A percentile compares a stretch with the other conserved stretches of the same genome.
These are phyloP conservation scores for Eucriotettix oculatus DNA, from an alignment of 2,888 invertebrate genomes.

Conservation along the genomic window DNA sequence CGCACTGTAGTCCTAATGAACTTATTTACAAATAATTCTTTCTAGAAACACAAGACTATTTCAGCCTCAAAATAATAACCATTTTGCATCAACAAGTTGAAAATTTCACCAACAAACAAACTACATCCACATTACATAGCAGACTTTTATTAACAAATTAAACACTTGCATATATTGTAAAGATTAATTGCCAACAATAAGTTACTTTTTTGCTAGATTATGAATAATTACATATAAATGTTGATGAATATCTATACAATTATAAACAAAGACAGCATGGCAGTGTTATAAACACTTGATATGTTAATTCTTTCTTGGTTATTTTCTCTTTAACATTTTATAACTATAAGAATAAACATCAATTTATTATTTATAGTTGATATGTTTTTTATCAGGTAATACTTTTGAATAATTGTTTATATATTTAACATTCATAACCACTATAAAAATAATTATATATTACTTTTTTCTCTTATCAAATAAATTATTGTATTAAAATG, in stretches of 20 bases:
- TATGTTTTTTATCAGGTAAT: not conserved
- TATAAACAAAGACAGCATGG: not conserved
- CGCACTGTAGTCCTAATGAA: conserved; percentile 20
- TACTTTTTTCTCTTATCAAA: no score
- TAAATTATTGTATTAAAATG: no score
- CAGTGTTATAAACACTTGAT: no score
- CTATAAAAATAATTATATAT: not conserved
- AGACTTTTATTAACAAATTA: not conserved
- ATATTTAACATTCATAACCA: not conserved
- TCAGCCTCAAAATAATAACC: not conserved
- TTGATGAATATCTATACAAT: not conserved
- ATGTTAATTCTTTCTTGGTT: not conserved
- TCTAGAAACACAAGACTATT: not conserved
- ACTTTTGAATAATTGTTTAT: not conserved
- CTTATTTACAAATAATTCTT: conserved; percentile 9
- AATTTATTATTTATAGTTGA: not conserved
- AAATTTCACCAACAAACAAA: not conserved
- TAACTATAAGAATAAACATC: not conserved
- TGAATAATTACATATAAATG: not conserved
- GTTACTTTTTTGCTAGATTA: not conserved
- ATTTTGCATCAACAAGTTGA: no score
- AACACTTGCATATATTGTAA: conserved; percentile 1
- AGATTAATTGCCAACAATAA: no score
- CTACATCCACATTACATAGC: not conserved
- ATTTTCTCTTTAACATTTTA: not conserved